Percentiles rank a stretch among this genome's conserved stretches.
These are phyloP conservation scores for Coleophora flavipennella DNA, from an alignment of 2,888 invertebrate species.

Conservation along the genomic window DNA sequence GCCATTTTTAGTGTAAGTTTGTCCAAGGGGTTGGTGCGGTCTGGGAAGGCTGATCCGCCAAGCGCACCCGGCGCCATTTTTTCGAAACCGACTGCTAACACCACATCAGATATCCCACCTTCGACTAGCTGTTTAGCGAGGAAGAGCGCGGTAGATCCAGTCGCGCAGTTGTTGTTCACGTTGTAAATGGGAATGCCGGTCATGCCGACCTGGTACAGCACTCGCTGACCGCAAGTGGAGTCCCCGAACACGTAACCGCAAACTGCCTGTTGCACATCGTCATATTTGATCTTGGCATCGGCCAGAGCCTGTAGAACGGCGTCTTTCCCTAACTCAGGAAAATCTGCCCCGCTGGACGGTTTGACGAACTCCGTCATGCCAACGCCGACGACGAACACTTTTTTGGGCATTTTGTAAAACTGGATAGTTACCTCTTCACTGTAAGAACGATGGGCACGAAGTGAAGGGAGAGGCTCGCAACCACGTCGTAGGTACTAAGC, in stretches of 20 bases:
- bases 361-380: slow-evolving; percentile 99
- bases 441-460: slow-evolving; percentile 36
- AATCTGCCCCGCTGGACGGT: slow-evolving; percentile 91
- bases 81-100: slow-evolving; percentile 96
- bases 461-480: slow-evolving; percentile 6
- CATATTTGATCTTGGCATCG: slow-evolving; percentile 85
- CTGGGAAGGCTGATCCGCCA: slow-evolving; percentile 78
- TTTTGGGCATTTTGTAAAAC: slow-evolving; percentile 54
- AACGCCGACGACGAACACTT: slow-evolving; percentile 93
- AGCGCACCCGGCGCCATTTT: slow-evolving; percentile 98
- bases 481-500: not conserved
- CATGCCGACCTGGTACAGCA: slow-evolving; percentile 94
- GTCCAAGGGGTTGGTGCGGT: slow-evolving; percentile 92
- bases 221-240: slow-evolving; percentile 95
- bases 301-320: slow-evolving; percentile 89
- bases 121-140: slow-evolving; percentile 95
- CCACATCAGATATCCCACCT: slow-evolving; percentile 88
- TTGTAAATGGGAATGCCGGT: slow-evolving; percentile 98
- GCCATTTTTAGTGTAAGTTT: slow-evolving; percentile 90
- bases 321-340: slow-evolving; percentile 96
- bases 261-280: slow-evolving; percentile 88
- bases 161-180: slow-evolving; percentile 99
- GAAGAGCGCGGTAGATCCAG: slow-evolving; percentile 93
- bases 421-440: slow-evolving; percentile 55
- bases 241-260: slow-evolving; percentile 97